Base-by-base conservation (phyloP, 2,797 vertebrate genomes). In the Sphenodon punctatus region DNA sequence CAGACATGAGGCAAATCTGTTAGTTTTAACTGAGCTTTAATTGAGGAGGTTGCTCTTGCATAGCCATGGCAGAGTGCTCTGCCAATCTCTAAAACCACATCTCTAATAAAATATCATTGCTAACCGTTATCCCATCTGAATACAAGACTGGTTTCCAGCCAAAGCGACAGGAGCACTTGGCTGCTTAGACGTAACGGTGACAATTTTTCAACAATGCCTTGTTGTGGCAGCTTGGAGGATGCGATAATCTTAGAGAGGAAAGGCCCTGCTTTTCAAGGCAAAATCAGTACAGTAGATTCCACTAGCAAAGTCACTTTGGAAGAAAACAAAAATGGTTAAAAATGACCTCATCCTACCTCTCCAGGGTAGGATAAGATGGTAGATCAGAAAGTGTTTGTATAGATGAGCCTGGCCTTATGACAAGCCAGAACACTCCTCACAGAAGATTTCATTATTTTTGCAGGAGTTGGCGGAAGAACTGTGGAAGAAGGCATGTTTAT, bases 41-140 rank as follows among this genome's bases (percentile, higher is more conserved):
- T 89, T 86, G 83, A 70, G 85, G 75, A 89, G 80, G 81, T 78
- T 83, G 78, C 65, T 89, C 83, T 94, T 89, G 82, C 71, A 49
- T 88, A 92, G 86, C 73, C 80, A 53, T 39, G 70, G 49, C 61
- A 70, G 53, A 63, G 36, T 67, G 58, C 65, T 42, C 64, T 88
- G 88, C 75, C 87, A 91, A 45, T 77, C 49, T 70, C 67, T 69
- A 75, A 79, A 82, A 34, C 16, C 84, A 10, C n/a, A 58, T 38
- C 58, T 55, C 59, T 90, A 85, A 80, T 80, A 87, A 89, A 89
- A 73, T 80, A 73, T 48, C 59, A 68, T 82, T 81, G 66, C 86
- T 88, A 87, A 34, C 56, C 72, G 55, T 79, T 88, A 85, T 69
- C 19, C 30, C 34, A 66, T 85, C 75, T 34, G 76, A 75, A 76